These are phyloP conservation scores for Remorina albescens DNA, from an alignment of 2,797 vertebrate species.

Conservation along the genomic window DNA sequence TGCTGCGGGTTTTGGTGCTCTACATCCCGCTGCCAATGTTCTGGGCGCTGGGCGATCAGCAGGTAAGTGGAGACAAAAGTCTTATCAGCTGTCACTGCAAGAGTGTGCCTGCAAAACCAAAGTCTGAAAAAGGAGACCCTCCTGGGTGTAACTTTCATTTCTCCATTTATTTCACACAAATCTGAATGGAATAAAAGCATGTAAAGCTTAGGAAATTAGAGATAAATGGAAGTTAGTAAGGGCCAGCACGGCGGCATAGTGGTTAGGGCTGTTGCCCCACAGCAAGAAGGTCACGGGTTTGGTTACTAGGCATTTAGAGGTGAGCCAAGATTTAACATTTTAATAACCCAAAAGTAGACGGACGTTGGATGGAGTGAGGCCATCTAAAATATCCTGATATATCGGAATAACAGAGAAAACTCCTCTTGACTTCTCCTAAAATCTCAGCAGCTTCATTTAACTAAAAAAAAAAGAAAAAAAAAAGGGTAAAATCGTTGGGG, in stretches of 20 bases:
- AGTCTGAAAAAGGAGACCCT: too few relatives aligned
- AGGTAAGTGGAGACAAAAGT: constrained; percentile 80
- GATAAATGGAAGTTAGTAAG: too few relatives aligned
- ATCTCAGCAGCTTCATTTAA: background rate
- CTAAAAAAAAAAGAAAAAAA: background rate
- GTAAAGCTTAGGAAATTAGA: too few relatives aligned
- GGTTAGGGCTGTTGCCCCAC: too few relatives aligned
- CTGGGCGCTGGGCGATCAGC: constrained; percentile 98
- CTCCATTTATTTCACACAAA: too few relatives aligned
- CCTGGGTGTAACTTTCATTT: background rate
- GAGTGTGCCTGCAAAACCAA: background rate
- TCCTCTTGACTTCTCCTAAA: background rate
- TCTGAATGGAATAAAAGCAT: too few relatives aligned
- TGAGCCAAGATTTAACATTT: background rate
- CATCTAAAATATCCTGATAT: background rate
- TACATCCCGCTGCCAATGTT: constrained; percentile 98
- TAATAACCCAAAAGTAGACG: too few relatives aligned
- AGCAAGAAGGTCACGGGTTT: too few relatives aligned
- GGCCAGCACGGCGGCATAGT: too few relatives aligned
- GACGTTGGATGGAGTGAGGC: too few relatives aligned
- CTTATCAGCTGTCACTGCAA: background rate
- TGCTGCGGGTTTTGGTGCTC: constrained; percentile 92
- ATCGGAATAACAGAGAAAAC: background rate
- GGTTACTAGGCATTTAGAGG: too few relatives aligned
- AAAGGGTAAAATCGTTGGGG: background rate